These are phyloP conservation scores for Prinia subflava DNA, from an alignment of 2,113 vertebrate genomes.

Conservation along the genomic window DNA sequence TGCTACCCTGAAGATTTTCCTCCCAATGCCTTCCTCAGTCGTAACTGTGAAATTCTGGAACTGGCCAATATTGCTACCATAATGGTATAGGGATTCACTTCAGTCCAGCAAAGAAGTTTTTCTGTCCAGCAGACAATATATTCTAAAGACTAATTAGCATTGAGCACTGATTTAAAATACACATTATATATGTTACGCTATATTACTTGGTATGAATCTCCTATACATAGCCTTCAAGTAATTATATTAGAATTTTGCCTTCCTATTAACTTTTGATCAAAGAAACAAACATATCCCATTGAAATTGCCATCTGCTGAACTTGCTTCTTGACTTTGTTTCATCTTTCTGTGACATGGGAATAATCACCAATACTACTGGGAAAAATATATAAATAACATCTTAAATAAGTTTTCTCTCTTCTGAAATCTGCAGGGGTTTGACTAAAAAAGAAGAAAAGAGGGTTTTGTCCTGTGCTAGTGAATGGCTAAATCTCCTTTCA, in stretches of 20 bases:
- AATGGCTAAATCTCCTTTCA: background rate
- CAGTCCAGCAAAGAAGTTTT: background rate
- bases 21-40: background rate
- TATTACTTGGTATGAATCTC: background rate
- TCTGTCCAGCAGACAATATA: background rate
- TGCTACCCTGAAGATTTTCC: background rate
- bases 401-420: background rate
- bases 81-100: background rate
- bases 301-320: background rate
- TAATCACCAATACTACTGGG: background rate
- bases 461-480: background rate
- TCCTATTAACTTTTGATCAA: background rate
- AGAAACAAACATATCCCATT: background rate
- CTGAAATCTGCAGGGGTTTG: background rate
- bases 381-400: background rate
- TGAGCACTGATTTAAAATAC: background rate
- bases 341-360: background rate
- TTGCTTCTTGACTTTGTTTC: background rate
- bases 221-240: background rate
- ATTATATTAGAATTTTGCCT: background rate
- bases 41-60: background rate
- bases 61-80: background rate
- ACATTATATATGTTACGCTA: background rate
- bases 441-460: background rate
- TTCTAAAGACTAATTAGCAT: background rate